Evolutionary conservation across 2,888 invertebrate species (phyloP).

Genomic region (Abscondita cerata): DNA sequence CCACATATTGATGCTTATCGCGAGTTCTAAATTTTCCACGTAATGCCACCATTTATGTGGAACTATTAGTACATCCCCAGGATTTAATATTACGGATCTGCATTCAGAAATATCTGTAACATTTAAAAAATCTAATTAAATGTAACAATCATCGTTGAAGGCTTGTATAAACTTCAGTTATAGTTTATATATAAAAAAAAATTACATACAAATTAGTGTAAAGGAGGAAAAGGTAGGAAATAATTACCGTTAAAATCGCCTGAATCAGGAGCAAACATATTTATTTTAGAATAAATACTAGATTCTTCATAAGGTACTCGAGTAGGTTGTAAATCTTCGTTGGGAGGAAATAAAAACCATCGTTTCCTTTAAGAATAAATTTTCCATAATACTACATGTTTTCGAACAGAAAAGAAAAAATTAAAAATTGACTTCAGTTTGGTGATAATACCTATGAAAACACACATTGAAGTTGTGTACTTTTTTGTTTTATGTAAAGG

Average conservation of each 20-base stretch:
- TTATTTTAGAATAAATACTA: slow-evolving; percentile 86
- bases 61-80: slow-evolving; percentile 88
- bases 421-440: too few relatives aligned
- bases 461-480: too few relatives aligned
- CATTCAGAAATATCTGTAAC: slow-evolving; percentile 45
- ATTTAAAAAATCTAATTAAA: too few relatives aligned
- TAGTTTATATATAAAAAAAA: too few relatives aligned
- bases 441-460: too few relatives aligned
- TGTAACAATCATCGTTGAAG: too few relatives aligned
- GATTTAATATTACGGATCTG: slow-evolving; percentile 69
- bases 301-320: slow-evolving; percentile 97
- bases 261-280: slow-evolving; percentile 74
- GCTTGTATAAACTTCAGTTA: too few relatives aligned
- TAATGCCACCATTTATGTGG: slow-evolving; percentile 98
- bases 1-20: slow-evolving; percentile 73
- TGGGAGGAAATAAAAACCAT: slow-evolving; percentile 92
- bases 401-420: too few relatives aligned
- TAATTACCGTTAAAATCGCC: slow-evolving; percentile 61
- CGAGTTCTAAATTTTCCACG: slow-evolving; percentile 82
- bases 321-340: slow-evolving; percentile 74
- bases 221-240: too few relatives aligned
- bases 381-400: neutral
- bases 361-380: slow-evolving; percentile 70
- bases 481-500: too few relatives aligned
- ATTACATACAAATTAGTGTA: too few relatives aligned